Conservation (phyloP, 2,888 invertebrate species). For the Chrysolina americana region DNA sequence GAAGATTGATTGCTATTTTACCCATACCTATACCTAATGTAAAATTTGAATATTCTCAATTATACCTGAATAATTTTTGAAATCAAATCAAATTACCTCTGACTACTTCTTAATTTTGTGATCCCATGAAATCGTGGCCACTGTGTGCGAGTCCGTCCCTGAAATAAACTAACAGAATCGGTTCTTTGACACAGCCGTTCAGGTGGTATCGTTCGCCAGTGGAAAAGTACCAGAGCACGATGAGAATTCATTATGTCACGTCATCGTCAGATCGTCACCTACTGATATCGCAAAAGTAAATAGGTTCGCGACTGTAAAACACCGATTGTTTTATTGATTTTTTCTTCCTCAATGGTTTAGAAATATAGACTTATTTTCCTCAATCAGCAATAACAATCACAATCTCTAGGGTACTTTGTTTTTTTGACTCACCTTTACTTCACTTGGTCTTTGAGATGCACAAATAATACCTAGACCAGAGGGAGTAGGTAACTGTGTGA, state of each 20-base stretch:
- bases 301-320: neutral
- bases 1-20: too few relatives aligned
- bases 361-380: neutral
- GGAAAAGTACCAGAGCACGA: slow-evolving; percentile 3
- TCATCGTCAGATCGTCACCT: neutral
- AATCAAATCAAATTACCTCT: neutral
- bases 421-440: too few relatives aligned
- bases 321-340: neutral
- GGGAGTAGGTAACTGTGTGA: too few relatives aligned
- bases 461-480: too few relatives aligned
- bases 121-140: too few relatives aligned
- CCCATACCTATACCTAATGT: too few relatives aligned
- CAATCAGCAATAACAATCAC: neutral
- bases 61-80: neutral
- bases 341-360: neutral
- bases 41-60: too few relatives aligned
- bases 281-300: slow-evolving; percentile 1
- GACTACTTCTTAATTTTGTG: too few relatives aligned
- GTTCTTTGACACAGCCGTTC: slow-evolving; percentile 12
- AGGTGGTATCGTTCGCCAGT: slow-evolving; percentile 5
- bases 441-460: too few relatives aligned
- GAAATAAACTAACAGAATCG: neutral
- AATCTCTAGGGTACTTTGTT: neutral
- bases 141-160: neutral
- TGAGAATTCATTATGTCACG: slow-evolving; percentile 1